Base-by-base conservation (phyloP, 2,888 invertebrate genomes). In the Agrotis segetum region DNA sequence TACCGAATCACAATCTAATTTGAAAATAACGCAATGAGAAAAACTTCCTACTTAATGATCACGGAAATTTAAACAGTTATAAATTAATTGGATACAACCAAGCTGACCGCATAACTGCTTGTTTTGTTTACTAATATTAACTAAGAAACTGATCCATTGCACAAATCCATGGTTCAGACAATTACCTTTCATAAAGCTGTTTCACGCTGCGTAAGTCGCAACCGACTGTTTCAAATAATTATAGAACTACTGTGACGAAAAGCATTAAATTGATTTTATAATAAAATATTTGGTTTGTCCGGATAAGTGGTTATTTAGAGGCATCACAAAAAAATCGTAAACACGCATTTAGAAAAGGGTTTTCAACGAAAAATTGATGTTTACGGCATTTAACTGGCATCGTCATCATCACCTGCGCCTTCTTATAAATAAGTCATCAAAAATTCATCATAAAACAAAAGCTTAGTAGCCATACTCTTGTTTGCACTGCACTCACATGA, bases 261-360 rank as follows among this genome's bases (percentile, higher is more conserved):
- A 86, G 87, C 84, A 85, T 86, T 82, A 88, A 88, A 88, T 88
- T 82, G 79, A 79, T 88, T 85, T 21, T 62, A 40, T 40, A 40
- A 40, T 46, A 56, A 40, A 71, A 55, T 59, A 62, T 40, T 40
- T 9, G 40, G 40, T 40, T 66, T 68, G 34, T 62, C 40, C 29
- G 21, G 65, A 70, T 60, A n/a, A n/a, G 21, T 5, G 34, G 52
- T 53, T 0, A 29, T 19, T n/a, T 14, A 29, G 17, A 19, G 3
- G 14, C 4, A 50, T 19, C 21, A 13, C 7, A 11, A 40, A 40
- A 40, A 40, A 11, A 11, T 40, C 40, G 40, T 40, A 40, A 34
- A 11, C 11, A 40, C 9, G 40, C 40, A 40, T 40, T 40, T 40
- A 40, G 11, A 40, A 40, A 7, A 34, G 34, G 40, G 1, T 11